Percentiles rank a stretch among this genome's conserved stretches.
Evolutionary conservation across 1,140 invertebrate genomes (phyloP).

Genomic region (Zaprionus capensis): DNA sequence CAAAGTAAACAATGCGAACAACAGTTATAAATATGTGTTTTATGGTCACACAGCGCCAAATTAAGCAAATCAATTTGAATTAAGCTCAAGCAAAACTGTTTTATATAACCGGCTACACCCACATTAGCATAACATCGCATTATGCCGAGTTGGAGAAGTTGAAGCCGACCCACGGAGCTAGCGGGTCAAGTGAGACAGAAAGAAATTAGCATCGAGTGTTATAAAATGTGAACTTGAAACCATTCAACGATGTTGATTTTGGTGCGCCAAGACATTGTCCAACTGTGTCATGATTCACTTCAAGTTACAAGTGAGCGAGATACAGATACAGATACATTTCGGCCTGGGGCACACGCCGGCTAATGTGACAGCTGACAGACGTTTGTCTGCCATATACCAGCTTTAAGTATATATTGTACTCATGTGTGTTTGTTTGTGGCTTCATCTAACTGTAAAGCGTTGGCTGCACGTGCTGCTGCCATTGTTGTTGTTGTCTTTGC

Average conservation of each 20-base stretch:
- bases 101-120: constrained; percentile 71
- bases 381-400: not conserved
- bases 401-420: not conserved
- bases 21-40: constrained; percentile 61
- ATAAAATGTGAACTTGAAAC: constrained; percentile 73
- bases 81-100: constrained; percentile 52
- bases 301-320: constrained; percentile 13
- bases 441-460: constrained; percentile 28
- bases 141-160: not conserved
- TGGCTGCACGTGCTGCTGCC: constrained; percentile 61
- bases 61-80: constrained; percentile 37
- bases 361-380: constrained; percentile 60
- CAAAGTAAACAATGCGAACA: constrained; percentile 38
- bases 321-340: constrained; percentile 56
- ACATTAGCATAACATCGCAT: constrained; percentile 60
- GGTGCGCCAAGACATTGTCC: constrained; percentile 33
- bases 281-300: constrained; percentile 75
- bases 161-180: constrained; percentile 17
- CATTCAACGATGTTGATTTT: constrained; percentile 20
- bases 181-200: constrained; percentile 37
- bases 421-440: not conserved
- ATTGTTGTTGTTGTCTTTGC: constrained; percentile 28
- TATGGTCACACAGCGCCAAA: constrained; percentile 43
- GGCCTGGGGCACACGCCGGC: constrained; percentile 27
- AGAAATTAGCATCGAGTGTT: constrained; percentile 68